Evolutionary conservation across 2,797 vertebrate genomes (phyloP).

Genomic region (Mastacembelus armatus): DNA sequence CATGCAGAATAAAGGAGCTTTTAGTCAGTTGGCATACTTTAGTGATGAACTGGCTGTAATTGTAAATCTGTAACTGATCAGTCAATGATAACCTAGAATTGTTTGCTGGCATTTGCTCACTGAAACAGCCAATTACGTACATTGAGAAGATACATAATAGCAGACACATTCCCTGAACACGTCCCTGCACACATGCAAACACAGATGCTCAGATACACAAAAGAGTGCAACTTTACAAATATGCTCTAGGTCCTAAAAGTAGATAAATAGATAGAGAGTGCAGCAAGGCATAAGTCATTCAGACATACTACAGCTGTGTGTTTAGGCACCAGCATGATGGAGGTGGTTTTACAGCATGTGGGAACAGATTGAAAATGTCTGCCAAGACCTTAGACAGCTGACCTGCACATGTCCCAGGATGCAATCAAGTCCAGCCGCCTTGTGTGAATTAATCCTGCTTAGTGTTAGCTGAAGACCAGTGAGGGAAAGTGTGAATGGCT

Average conservation of each 20-base stretch:
- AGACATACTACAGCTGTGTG: too few species aligned
- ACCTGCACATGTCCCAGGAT: too few species aligned
- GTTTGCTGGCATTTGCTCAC: constrained; percentile 39
- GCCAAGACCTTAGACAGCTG: too few species aligned
- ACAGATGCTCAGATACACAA: constrained; percentile 6
- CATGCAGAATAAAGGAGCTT: constrained; percentile 10
- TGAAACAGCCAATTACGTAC: constrained; percentile 47
- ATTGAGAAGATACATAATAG: constrained; percentile 9
- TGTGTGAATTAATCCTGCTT: too few species aligned
- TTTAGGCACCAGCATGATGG: too few species aligned
- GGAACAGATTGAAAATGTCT: too few species aligned
- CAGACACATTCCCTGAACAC: not conserved
- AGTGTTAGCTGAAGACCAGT: too few species aligned
- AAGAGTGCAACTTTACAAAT: constrained; percentile 26
- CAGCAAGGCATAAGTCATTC: too few species aligned
- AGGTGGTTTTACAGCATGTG: too few species aligned
- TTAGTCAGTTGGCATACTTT: constrained; percentile 29
- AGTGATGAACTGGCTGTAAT: constrained; percentile 47
- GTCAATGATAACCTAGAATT: constrained; percentile 53
- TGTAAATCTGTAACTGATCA: constrained; percentile 54
- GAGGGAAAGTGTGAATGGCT: too few species aligned
- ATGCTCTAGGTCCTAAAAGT: constrained; percentile 58
- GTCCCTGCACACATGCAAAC: not conserved
- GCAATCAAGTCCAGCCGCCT: too few species aligned
- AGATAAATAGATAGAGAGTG: too few species aligned